Conservation (phyloP, 2,888 invertebrate species). For the Sesamia inferens region DNA sequence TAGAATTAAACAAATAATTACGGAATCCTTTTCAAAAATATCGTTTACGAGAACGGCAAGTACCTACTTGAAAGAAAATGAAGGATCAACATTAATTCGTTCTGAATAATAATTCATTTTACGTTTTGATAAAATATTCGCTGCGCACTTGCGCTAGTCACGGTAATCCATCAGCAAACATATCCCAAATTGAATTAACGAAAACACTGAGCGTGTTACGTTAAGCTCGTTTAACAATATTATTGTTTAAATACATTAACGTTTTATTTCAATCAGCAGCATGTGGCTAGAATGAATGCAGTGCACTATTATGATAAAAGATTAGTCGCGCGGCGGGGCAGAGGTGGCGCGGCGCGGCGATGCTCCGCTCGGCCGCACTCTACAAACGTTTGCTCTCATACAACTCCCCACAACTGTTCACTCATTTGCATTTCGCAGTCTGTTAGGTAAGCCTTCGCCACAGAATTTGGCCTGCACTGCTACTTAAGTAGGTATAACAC, state of each 20-base stretch:
- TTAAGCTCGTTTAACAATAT: conserved; percentile 30
- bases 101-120: conserved; percentile 47
- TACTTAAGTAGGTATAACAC: conserved; percentile 58
- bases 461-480: conserved; percentile 66
- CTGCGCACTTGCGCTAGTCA: conserved; percentile 45
- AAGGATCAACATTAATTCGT: conserved; percentile 40
- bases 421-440: conserved; percentile 81
- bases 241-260: conserved; percentile 55
- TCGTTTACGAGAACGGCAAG: neutral
- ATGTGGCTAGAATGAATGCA: conserved; percentile 61
- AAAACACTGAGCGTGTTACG: conserved; percentile 30
- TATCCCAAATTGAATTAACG: conserved; percentile 44
- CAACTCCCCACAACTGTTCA: conserved; percentile 73
- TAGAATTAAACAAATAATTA: conserved; percentile 10
- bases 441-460: conserved; percentile 71
- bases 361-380: conserved; percentile 58
- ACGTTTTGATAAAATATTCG: conserved; percentile 39
- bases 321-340: conserved; percentile 68
- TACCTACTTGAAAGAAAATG: conserved; percentile 27
- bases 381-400: conserved; percentile 75
- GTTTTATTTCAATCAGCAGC: conserved; percentile 53
- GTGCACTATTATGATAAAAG: conserved; percentile 76
- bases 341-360: conserved; percentile 54
- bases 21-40: conserved; percentile 11
- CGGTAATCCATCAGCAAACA: conserved; percentile 49